Conservation (phyloP, 2,113 vertebrate species). For the Xiphorhynchus elegans region DNA sequence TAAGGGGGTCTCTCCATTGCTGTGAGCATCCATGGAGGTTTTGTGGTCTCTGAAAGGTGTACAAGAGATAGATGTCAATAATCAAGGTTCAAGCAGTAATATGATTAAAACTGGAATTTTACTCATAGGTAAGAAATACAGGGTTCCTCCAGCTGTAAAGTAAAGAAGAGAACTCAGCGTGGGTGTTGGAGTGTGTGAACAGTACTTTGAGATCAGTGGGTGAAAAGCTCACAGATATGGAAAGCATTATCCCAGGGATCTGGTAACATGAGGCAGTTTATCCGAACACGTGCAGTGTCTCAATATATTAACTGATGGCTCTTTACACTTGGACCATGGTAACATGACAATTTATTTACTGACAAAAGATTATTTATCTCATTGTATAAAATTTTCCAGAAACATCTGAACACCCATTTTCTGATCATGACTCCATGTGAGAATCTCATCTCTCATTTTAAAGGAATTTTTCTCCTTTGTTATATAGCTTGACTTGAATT, state of each 20-base stretch:
- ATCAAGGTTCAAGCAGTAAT: not conserved
- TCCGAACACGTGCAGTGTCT: not conserved
- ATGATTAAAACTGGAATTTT: not conserved
- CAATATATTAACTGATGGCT: not conserved
- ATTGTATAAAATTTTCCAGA: not conserved
- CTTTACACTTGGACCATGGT: not conserved
- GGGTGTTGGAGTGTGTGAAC: not conserved
- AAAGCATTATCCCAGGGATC: not conserved
- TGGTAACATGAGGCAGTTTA: not conserved
- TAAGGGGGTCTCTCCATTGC: not conserved
- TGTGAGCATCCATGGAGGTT: not conserved
- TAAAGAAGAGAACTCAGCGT: not conserved
- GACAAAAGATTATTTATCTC: not conserved
- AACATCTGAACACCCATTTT: not conserved
- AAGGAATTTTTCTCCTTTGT: not conserved
- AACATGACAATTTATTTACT: not conserved
- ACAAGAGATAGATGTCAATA: not conserved
- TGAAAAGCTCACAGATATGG: not conserved
- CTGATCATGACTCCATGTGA: not conserved
- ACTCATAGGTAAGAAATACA: not conserved
- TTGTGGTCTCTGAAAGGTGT: not conserved
- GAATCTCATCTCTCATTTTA: not conserved
- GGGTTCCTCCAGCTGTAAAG: not conserved
- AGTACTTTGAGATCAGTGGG: not conserved
- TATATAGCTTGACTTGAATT: not conserved